A percentile compares a stretch with the other conserved stretches of the same genome.
phyloP scores from a whole-genome alignment of 1,140 invertebrate species.

The Drosophila repleta region DNA sequence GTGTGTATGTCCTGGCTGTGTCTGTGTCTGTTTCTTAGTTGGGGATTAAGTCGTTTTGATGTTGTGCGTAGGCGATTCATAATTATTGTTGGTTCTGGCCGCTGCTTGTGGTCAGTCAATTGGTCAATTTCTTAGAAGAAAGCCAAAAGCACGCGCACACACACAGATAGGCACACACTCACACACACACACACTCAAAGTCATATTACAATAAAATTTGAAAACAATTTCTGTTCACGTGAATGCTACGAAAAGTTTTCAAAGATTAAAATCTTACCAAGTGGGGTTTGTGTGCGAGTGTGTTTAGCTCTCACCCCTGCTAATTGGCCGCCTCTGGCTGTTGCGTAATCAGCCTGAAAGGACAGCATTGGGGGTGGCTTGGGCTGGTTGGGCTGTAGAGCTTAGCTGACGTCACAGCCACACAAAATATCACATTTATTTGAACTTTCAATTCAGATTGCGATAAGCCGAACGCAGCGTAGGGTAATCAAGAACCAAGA shows the following conservation, averaged over 20 bases:
- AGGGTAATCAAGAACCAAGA: constrained; percentile 16
- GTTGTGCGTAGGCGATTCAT: constrained; percentile 57
- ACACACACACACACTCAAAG: not conserved
- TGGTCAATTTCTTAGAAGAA: constrained; percentile 80
- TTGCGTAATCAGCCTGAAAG: constrained; percentile 31
- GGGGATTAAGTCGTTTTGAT: constrained; percentile 80
- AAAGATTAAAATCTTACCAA: constrained; percentile 31
- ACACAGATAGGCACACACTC: not conserved
- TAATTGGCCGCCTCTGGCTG: constrained; percentile 40
- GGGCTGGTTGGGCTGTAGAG: not conserved
- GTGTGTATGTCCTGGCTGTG: constrained; percentile 28
- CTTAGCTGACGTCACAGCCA: constrained; percentile 34
- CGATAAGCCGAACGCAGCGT: constrained; percentile 41
- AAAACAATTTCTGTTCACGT: constrained; percentile 25
- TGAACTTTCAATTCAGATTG: constrained; percentile 54
- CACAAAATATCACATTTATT: constrained; percentile 44
- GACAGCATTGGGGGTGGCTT: not conserved
- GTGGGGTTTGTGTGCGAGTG: not conserved
- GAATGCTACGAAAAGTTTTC: constrained; percentile 40
- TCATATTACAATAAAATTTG: constrained; percentile 24
- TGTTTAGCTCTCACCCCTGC: constrained; percentile 8
- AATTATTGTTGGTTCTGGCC: constrained; percentile 53
- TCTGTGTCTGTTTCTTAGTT: constrained; percentile 23
- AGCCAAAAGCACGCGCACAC: constrained; percentile 35
- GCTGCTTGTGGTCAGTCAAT: constrained; percentile 75